phyloP scores from a whole-genome alignment of 1,140 invertebrate species.

The Zaprionus camerounensis region DNA sequence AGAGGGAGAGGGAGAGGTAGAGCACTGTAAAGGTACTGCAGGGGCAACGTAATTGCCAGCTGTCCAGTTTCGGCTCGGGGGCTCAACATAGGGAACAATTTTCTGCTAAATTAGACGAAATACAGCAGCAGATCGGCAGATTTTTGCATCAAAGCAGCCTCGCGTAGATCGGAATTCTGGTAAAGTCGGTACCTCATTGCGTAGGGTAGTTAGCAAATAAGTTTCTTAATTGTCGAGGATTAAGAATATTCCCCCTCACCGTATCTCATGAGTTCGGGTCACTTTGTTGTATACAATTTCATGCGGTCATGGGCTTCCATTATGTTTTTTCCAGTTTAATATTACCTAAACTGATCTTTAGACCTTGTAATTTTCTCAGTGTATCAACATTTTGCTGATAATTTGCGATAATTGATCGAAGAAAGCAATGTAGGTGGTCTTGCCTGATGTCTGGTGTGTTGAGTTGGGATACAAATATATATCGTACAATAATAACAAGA shows the following conservation, averaged over 20 bases:
- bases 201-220: conserved; percentile 43
- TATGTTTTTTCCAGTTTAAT: conserved; percentile 51
- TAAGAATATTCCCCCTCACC: conserved; percentile 29
- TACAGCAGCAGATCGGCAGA: conserved; percentile 33
- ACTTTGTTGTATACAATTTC: conserved; percentile 60
- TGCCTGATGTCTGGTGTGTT: not conserved
- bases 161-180: conserved; percentile 59
- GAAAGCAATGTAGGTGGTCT: conserved; percentile 60
- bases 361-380: conserved; percentile 43
- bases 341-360: conserved; percentile 58
- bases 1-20: not conserved
- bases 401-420: conserved; percentile 33
- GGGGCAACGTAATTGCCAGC: conserved; percentile 53
- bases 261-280: not conserved
- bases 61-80: conserved; percentile 56
- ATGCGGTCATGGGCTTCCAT: conserved; percentile 55
- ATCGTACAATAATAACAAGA: too few species aligned
- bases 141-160: conserved; percentile 44
- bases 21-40: conserved; percentile 2
- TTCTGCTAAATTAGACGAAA: conserved; percentile 69
- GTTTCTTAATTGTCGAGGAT: conserved; percentile 51
- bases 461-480: not conserved
- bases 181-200: conserved; percentile 13
- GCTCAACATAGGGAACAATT: conserved; percentile 6
- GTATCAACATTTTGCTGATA: conserved; percentile 41